Evolutionary conservation across 1,140 invertebrate genomes (phyloP), one percentile per base, ranked within the genome.

Genomic region (Paraescarpia echinospica): DNA sequence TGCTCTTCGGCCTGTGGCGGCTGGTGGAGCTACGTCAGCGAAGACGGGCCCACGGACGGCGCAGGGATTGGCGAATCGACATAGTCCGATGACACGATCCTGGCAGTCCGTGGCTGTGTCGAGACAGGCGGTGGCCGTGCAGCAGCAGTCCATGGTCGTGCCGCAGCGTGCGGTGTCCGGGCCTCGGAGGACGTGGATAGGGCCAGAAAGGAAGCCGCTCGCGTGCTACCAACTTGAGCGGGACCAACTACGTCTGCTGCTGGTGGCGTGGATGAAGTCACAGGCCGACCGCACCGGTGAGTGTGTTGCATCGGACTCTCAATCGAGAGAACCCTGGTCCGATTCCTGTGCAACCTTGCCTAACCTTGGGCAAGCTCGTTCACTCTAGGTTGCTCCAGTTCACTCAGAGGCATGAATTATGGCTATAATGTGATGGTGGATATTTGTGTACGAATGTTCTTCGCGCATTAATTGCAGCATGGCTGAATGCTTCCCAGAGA

Each of bases 351-450:
- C n/a, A n/a, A n/a, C n/a, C n/a, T n/a, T n/a, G n/a, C n/a, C n/a
- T n/a, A n/a, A n/a, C n/a, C n/a, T n/a, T n/a, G n/a, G n/a, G n/a
- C n/a, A n/a, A n/a, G n/a, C n/a, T n/a, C n/a, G n/a, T n/a, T n/a
- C n/a, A n/a, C n/a, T n/a, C n/a, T n/a, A n/a, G n/a, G n/a, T n/a
- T n/a, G n/a, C n/a, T n/a, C n/a, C n/a, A n/a, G n/a, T n/a, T n/a
- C n/a, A n/a, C n/a, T n/a, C n/a, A n/a, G n/a, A n/a, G n/a, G n/a
- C n/a, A n/a, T n/a, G n/a, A n/a, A n/a, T n/a, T n/a, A n/a, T n/a
- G n/a, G n/a, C n/a, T n/a, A n/a, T 93, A 93, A 31, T 51, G 89
- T n/a, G 35, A 93, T n/a, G 93, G 94, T 93, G 94, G 94, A 12
- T 94, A 93, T 92, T 92, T 93, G n/a, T n/a, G n/a, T n/a, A n/a